Base-by-base conservation (phyloP, 1,140 invertebrate genomes). In the Kradibia gibbosae region DNA sequence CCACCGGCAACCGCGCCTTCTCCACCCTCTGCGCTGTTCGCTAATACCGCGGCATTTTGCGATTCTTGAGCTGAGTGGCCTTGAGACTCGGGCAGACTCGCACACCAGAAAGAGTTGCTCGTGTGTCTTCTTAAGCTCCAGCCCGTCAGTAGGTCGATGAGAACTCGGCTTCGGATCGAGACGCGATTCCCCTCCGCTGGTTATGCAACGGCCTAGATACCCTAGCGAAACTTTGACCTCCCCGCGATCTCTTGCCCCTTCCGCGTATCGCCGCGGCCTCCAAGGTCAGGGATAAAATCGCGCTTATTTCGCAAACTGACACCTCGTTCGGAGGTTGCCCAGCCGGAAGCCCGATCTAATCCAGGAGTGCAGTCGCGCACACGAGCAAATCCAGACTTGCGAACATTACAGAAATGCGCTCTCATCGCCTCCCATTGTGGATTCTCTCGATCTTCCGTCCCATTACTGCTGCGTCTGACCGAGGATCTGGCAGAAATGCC, bases 101-200 rank as follows among this genome's bases (percentile, higher is more conserved):
- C 74, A 67, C 55, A n/a, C 10, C 13, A 71, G 28, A 84, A 88
- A 88, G 85, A 89, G 87, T 62, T 31, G 42, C 85, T 86, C 85
- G 82, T 85, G 85, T 84, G 85, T 86, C 85, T 87, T 86, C 85
- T 87, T 87, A 87, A 89, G 87, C 87, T 88, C 84, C 86, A 88
- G 86, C 87, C 86, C 87, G 83, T 80, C 5, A 84, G 83, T 83
- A 85, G 87, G 87, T 89, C 88, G 88, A 89, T 89, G 87, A 88
- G 88, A 89, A 86, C 87, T 87, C 85, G 85, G 84, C 86, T 86
- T 87, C 84, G 83, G 85, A 87, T 65, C 34, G 31, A 11, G 62
- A 67, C 85, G 79, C 85, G 81, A 84, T 80, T 85, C 83, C 87
- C 15, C 36, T n/a, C 22, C 50, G 17, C 72, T n/a, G 17, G 22